A percentile compares a stretch with the other conserved stretches of the same genome.
These are phyloP conservation scores for Camponotus vicinus DNA, from an alignment of 1,140 invertebrate species.

Conservation along the genomic window DNA sequence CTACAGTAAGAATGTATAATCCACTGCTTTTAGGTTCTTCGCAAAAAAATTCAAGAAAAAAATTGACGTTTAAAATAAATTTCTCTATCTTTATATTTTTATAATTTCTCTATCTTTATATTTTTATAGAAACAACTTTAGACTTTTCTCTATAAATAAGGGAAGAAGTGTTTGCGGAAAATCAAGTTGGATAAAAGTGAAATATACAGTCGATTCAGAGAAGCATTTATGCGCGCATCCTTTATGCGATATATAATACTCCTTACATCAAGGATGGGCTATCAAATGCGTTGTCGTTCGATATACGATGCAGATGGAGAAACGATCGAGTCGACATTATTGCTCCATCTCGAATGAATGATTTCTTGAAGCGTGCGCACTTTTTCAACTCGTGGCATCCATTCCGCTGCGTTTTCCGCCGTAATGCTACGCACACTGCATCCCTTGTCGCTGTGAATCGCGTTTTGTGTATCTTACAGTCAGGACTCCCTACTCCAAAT, in stretches of 20 bases:
- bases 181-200: neutral
- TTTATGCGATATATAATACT: slow-evolving; percentile 18
- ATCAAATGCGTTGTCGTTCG: slow-evolving; percentile 33
- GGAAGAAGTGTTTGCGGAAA: neutral
- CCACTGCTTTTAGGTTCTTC: neutral
- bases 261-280: neutral
- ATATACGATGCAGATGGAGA: slow-evolving; percentile 53
- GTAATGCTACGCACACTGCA: too few relatives aligned
- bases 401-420: neutral
- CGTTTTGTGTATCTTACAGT: slow-evolving; percentile 54
- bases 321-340: slow-evolving; percentile 59
- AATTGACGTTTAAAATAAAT: neutral
- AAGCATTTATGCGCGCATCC: slow-evolving; percentile 2
- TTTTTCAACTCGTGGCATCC: slow-evolving; percentile 28
- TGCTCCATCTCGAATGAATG: neutral
- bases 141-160: too few relatives aligned
- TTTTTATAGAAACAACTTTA: neutral
- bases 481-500: slow-evolving; percentile 60
- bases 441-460: neutral
- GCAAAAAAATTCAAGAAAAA: neutral
- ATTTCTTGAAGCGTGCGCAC: neutral
- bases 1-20: neutral
- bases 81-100: neutral
- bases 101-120: too few relatives aligned
- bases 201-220: neutral